These are phyloP conservation scores for Chionomys nivalis DNA, from an alignment of 2,113 vertebrate species.

Conservation along the genomic window DNA sequence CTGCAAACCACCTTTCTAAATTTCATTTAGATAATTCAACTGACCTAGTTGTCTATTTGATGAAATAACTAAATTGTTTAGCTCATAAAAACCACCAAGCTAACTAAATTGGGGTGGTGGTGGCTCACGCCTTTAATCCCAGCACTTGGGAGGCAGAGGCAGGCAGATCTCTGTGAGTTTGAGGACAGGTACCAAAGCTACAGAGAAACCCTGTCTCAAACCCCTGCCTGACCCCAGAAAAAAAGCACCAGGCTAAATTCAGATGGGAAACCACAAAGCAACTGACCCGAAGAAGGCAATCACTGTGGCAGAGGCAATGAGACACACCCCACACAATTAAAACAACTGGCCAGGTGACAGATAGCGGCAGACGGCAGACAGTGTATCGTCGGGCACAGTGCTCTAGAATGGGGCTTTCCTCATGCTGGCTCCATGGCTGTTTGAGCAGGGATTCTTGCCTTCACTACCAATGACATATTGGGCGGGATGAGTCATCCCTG, in stretches of 20 bases:
- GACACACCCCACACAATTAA: not conserved
- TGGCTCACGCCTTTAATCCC: no score
- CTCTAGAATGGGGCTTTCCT: not conserved
- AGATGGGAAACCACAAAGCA: constrained; percentile 27
- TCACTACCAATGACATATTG: not conserved
- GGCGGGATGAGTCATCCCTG: not conserved
- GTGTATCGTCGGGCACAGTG: not conserved
- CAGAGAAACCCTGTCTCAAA: no score
- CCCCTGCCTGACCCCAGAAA: not conserved
- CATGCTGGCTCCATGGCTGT: not conserved
- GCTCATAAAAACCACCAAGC: constrained; percentile 26
- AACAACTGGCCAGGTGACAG: not conserved
- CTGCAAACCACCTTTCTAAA: constrained; percentile 45
- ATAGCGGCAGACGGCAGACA: not conserved
- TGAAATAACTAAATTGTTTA: constrained; percentile 74
- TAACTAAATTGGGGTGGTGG: constrained; percentile 16
- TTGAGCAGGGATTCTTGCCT: not conserved
- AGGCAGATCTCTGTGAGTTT: no score
- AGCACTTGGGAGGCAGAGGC: no score
- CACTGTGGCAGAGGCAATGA: not conserved
- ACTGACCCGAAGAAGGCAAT: not conserved
- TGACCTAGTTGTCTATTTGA: constrained; percentile 57
- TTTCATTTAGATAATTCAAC: constrained; percentile 74
- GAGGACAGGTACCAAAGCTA: no score
- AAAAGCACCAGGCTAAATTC: constrained; percentile 47